These are phyloP conservation scores for Urocyon cinereoargenteus DNA, from an alignment of 2,797 vertebrate genomes.

Conservation along the genomic window DNA sequence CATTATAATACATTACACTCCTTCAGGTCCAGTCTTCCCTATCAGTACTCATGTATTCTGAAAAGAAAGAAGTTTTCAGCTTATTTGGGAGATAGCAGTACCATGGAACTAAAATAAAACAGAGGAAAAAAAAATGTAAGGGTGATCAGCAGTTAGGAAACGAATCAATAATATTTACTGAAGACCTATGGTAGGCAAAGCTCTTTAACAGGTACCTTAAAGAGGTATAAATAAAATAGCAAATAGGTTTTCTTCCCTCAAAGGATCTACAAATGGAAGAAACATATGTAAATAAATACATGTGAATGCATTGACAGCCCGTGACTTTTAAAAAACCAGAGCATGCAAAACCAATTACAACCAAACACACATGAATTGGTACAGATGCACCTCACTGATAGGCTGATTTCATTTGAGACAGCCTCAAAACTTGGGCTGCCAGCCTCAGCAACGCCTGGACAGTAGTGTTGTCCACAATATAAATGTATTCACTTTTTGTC, in stretches of 20 bases:
- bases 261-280: background rate
- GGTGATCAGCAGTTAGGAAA: background rate
- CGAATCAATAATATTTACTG: background rate
- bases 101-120: background rate
- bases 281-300: background rate
- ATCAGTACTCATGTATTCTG: background rate
- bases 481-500: background rate
- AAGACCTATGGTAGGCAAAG: background rate
- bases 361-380: accelerated
- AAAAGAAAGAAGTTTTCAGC: background rate
- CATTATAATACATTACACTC: background rate
- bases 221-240: background rate
- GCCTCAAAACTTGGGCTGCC: background rate
- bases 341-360: background rate
- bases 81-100: background rate
- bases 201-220: background rate
- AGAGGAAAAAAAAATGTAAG: background rate
- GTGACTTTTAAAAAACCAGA: background rate
- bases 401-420: background rate
- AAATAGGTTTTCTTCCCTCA: constrained; percentile 6
- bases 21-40: background rate
- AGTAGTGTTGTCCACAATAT: background rate
- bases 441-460: background rate
- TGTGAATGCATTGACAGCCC: background rate
- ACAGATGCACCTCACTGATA: background rate